Percentiles rank a stretch among this genome's conserved stretches.
Conservation (phyloP, 1,140 invertebrate genomes). For the Diorhabda sublineata region DNA sequence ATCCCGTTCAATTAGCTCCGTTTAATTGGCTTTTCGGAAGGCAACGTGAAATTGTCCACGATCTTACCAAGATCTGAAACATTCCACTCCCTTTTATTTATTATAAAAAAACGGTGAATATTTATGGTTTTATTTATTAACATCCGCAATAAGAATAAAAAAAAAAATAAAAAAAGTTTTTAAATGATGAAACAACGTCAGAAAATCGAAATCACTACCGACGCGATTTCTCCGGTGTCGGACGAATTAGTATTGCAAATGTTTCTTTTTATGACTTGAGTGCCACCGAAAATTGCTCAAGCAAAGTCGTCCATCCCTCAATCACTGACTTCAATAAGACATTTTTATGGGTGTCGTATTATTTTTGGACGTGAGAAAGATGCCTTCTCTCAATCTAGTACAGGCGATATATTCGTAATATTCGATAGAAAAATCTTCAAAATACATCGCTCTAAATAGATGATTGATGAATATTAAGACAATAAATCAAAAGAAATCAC, state of each 20-base stretch:
- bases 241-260: constrained; percentile 2
- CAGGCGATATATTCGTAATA: neutral
- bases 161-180: neutral
- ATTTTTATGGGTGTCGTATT: constrained; percentile 18
- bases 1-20: constrained; percentile 21
- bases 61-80: neutral
- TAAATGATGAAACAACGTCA: neutral
- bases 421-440: no score
- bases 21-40: constrained; percentile 22
- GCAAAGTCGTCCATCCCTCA: constrained; percentile 7
- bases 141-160: neutral
- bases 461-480: no score
- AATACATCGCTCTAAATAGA: no score
- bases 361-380: constrained; percentile 20
- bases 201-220: neutral
- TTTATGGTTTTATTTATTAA: neutral
- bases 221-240: neutral
- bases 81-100: neutral
- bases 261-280: constrained; percentile 1
- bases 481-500: no score
- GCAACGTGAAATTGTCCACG: constrained; percentile 9
- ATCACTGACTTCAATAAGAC: constrained; percentile 16
- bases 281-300: neutral
- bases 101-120: neutral
- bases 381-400: constrained; percentile 2